Evolutionary conservation across 1,140 invertebrate genomes (phyloP), one percentile per base, ranked within the genome.

Genomic region (Lithobius niger): DNA sequence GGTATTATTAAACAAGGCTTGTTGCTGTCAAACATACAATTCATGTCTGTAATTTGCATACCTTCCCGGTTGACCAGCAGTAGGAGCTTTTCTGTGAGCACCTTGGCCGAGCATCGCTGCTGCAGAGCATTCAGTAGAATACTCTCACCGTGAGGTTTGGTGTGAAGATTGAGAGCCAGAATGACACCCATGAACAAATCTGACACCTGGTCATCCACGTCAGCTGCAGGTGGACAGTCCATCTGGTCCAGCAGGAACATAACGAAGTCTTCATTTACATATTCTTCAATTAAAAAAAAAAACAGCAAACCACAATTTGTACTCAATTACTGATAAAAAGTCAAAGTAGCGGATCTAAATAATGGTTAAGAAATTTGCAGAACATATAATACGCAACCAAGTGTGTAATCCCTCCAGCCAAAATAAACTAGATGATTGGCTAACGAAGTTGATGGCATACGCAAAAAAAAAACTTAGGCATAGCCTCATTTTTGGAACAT

Each of bases 121-220:
- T 81, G 78, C 51, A 94, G 71, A 0, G 83, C 80, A 60, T 82
- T 77, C 21, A 94, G 70, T 3, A 91, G 77, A 3, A 89, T 70
- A 70, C 91, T 92, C 52, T 84, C 79, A 10, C 74, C 69, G 18
- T 70, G 66, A 26, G 67, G 67, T 24, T 68, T 67, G 64, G 91
- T 90, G 67, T 95, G 90, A 18, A 94, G 73, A 73, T 94, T 94
- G 65, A 87, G 91, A 0, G 89, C 83, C 19, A 94, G 73, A 44
- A 94, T 76, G 19, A 93, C 68, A 54, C 82, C 83, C n/a, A 91
- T 73, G 62, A 91, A 86, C 54, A 83, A 68, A 66, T 93, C 88
- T 0, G 83, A 80, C 43, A 90, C 81, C 57, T 83, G 76, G 65
- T 91, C 87, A 55, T 86, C 64, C 48, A 64, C 65, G 22, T 67